These are phyloP conservation scores for Micrasema longulum DNA, from an alignment of 1,140 invertebrate genomes.

Conservation along the genomic window DNA sequence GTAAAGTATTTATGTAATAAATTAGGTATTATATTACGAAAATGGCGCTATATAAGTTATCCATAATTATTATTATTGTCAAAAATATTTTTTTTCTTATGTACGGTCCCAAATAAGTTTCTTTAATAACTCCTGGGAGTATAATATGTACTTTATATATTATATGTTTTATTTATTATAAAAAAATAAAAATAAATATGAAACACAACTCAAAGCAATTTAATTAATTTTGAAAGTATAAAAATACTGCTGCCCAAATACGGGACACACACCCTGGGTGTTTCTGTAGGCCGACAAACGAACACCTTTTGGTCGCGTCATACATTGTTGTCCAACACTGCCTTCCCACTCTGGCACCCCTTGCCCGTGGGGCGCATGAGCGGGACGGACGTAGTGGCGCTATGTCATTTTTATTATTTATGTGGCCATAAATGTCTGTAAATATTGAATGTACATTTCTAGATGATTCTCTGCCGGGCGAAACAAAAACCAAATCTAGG, in stretches of 20 bases:
- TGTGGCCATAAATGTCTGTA: slow-evolving; percentile 31
- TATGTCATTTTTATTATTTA: slow-evolving; percentile 45
- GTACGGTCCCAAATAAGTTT: too few relatives aligned
- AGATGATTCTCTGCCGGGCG: slow-evolving; percentile 24
- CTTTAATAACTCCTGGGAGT: too few relatives aligned
- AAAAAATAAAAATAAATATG: too few relatives aligned
- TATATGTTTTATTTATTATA: too few relatives aligned
- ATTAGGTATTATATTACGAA: too few relatives aligned
- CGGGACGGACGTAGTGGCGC: slow-evolving; percentile 36
- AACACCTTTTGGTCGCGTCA: slow-evolving; percentile 42
- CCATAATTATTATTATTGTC: too few relatives aligned
- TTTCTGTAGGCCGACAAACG: slow-evolving; percentile 32
- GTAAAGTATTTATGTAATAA: too few relatives aligned
- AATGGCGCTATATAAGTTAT: too few relatives aligned
- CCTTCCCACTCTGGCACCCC: slow-evolving; percentile 10
- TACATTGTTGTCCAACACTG: slow-evolving; percentile 28
- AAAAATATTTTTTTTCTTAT: too few relatives aligned
- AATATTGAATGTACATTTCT: slow-evolving; percentile 43
- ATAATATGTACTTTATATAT: too few relatives aligned
- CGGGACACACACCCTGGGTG: slow-evolving; percentile 22
- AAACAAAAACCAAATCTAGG: neutral
- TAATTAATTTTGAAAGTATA: too few relatives aligned
- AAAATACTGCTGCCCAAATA: neutral
- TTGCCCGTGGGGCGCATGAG: neutral
- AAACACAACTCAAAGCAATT: too few relatives aligned